These are phyloP conservation scores for Caenorhabditis panamensis DNA, from an alignment of 2,888 invertebrate genomes.

Conservation along the genomic window DNA sequence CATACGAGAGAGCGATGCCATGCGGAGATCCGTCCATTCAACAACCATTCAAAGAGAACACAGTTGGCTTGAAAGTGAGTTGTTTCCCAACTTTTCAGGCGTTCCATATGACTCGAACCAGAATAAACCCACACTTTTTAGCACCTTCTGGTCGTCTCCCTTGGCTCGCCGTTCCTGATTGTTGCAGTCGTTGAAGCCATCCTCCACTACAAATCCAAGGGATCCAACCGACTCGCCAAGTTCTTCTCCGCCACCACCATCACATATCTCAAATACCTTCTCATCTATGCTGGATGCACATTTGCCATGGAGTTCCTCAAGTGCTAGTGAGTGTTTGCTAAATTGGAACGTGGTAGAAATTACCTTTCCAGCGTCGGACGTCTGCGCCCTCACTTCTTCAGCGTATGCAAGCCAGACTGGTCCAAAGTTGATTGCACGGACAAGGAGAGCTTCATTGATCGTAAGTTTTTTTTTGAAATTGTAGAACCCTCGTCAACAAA, in stretches of 20 bases:
- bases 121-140: no score
- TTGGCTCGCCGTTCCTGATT: conserved; percentile 72
- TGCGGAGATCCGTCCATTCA: conserved; percentile 93
- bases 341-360: no score
- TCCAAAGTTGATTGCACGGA: conserved; percentile 70
- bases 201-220: conserved; percentile 64
- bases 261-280: conserved; percentile 75
- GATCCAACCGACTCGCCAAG: conserved; percentile 67
- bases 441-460: conserved; percentile 66
- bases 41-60: conserved; percentile 87
- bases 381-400: conserved; percentile 93
- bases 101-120: no score
- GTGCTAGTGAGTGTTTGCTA: conserved; percentile 36
- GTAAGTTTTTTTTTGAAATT: conserved; percentile 28
- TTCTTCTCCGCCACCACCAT: conserved; percentile 72
- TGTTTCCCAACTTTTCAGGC: no score
- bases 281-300: conserved; percentile 69
- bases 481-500: no score
- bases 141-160: conserved; percentile 73
- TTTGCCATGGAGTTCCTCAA: conserved; percentile 72
- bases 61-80: conserved; percentile 76
- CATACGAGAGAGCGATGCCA: conserved; percentile 88
- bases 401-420: conserved; percentile 88
- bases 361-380: conserved; percentile 86
- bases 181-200: conserved; percentile 69